Conservation (phyloP, 2,888 invertebrate species). For the Cenopis cana region DNA sequence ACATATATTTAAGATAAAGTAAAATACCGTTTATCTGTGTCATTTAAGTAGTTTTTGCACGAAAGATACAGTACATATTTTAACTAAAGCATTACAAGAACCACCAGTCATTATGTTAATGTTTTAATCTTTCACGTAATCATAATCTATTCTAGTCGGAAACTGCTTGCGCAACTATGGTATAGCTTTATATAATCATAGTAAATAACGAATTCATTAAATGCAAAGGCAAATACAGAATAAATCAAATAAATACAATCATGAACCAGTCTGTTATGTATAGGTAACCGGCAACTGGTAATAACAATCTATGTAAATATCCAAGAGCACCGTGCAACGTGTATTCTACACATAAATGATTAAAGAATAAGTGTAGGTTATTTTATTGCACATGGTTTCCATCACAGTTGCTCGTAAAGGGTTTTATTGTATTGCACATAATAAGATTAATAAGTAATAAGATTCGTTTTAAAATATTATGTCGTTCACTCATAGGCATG, state of each 20-base stretch:
- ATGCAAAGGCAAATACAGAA: slow-evolving; percentile 8
- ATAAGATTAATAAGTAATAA: too few species aligned
- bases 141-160: slow-evolving; percentile 1
- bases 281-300: slow-evolving; percentile 7
- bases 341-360: background rate
- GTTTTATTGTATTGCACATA: too few species aligned
- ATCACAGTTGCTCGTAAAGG: too few species aligned
- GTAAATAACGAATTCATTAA: slow-evolving; percentile 11
- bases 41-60: too few species aligned
- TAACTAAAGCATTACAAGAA: background rate
- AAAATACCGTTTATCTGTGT: too few species aligned
- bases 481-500: too few species aligned
- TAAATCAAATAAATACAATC: slow-evolving; percentile 15
- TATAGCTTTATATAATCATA: slow-evolving; percentile 5
- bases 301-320: background rate
- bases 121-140: background rate
- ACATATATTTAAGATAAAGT: too few species aligned
- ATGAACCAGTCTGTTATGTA: slow-evolving; percentile 1
- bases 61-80: too few species aligned
- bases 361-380: background rate
- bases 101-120: background rate
- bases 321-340: slow-evolving; percentile 13
- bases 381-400: background rate
- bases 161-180: slow-evolving; percentile 2
- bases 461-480: too few species aligned